These are phyloP conservation scores for Hyposoter dolosus DNA, from an alignment of 2,888 invertebrate species.

Conservation along the genomic window DNA sequence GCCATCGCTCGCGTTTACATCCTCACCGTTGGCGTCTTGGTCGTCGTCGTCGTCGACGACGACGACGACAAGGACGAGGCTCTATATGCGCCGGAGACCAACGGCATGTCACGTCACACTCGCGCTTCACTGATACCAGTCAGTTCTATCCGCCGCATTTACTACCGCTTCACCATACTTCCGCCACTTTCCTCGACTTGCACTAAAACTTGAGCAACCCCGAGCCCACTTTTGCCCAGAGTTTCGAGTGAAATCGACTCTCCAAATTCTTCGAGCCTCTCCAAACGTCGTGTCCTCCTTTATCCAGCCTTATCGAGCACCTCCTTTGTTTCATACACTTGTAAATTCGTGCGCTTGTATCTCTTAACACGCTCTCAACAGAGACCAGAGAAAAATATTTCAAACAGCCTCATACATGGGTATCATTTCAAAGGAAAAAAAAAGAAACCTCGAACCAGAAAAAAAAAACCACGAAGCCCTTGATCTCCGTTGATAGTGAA, in stretches of 20 bases:
- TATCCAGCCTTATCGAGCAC: slow-evolving; percentile 25
- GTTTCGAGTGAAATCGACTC: slow-evolving; percentile 57
- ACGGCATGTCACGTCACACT: slow-evolving; percentile 53
- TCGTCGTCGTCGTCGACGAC: slow-evolving; percentile 40
- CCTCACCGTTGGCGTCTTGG: slow-evolving; percentile 34
- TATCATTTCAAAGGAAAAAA: slow-evolving; percentile 10
- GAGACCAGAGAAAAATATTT: background rate
- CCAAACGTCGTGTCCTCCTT: slow-evolving; percentile 9
- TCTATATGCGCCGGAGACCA: slow-evolving; percentile 30
- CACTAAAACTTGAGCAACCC: slow-evolving; percentile 4
- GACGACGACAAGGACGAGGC: slow-evolving; percentile 28
- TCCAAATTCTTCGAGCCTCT: slow-evolving; percentile 60
- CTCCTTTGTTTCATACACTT: slow-evolving; percentile 14
- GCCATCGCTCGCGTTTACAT: slow-evolving; percentile 42
- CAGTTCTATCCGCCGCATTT: slow-evolving; percentile 54
- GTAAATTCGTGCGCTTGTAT: background rate
- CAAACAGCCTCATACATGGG: slow-evolving; percentile 11
- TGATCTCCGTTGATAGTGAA: slow-evolving; percentile 5
- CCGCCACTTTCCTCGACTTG: slow-evolving; percentile 25
- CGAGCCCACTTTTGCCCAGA: background rate
- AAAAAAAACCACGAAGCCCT: background rate
- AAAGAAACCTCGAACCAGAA: background rate
- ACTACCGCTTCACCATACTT: slow-evolving; percentile 55
- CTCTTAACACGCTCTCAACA: slow-evolving; percentile 27
- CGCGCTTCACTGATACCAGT: slow-evolving; percentile 56